Base-by-base conservation (phyloP, 2,888 invertebrate species). In the Polymixis flavicincta region DNA sequence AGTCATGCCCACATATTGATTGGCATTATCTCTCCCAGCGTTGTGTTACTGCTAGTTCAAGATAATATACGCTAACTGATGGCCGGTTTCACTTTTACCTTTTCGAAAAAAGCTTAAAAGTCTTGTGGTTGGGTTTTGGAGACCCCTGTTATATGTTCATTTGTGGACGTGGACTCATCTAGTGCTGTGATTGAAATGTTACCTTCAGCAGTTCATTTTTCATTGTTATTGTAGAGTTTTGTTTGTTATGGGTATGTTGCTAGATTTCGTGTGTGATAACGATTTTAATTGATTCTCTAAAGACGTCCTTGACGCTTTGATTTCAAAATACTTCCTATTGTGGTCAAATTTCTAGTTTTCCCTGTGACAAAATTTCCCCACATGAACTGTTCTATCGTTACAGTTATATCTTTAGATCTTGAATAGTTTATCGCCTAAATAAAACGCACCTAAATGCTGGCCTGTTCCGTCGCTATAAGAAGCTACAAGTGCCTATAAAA, bases 51-150 rank as follows among this genome's bases (percentile, higher is more conserved):
- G 92, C 93, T 95, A 96, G 95, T 95, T 89, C 89, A 90, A 92
- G 94, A 94, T 95, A 95, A 94, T 92, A 94, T 93, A 90, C 91
- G 93, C 90, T 89, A 89, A 92, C 90, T 88, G 92, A 92, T 94
- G 93, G 95, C 92, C 92, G 95, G 91, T 89, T 93, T 88, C 84
- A 78, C 84, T 85, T 84, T 88, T 84, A 76, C 14, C 69, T 80
- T 80, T 72, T 61, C 70, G 76, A 80, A 86, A 86, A 87, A 78
- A 80, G 42, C 75, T 77, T 86, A 76, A 87, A 85, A 65, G 17
- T 42, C 50, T 64, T 45, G 78, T 80, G 84, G 84, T 87, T 85
- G 76, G 71, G 74, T 82, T 87, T 79, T 82, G 74, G 63, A 68
- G 76, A 61, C 77, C 83, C 80, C 74, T 87, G 22, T 76, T 84